A percentile compares a stretch with the other conserved stretches of the same genome.
These are phyloP conservation scores for Brachypalpus laphriformis DNA, from an alignment of 2,888 invertebrate species.

Conservation along the genomic window DNA sequence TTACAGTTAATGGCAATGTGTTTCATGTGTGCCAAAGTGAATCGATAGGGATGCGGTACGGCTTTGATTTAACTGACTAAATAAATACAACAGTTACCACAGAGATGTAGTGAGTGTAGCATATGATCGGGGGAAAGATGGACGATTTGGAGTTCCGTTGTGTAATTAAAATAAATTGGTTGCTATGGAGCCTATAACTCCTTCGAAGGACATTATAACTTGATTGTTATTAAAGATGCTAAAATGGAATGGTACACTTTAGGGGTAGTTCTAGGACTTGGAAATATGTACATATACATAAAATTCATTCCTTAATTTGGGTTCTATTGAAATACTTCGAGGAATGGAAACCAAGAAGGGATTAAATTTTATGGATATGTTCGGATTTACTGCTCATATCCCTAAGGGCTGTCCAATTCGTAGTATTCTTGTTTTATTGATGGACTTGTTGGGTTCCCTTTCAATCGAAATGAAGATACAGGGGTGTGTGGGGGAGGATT, in stretches of 20 bases:
- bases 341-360: background rate
- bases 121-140: background rate
- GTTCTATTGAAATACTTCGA: no score
- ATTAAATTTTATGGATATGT: constrained; percentile 12
- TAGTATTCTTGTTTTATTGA: constrained; percentile 6
- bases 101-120: background rate
- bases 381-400: no score
- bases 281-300: no score
- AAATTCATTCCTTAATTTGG: background rate
- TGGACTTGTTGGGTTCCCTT: background rate
- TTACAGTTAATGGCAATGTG: constrained; percentile 25
- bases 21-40: constrained; percentile 15
- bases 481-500: background rate
- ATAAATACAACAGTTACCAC: constrained; percentile 1
- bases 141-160: background rate
- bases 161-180: constrained; percentile 8
- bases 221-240: background rate
- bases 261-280: background rate
- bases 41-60: constrained; percentile 4
- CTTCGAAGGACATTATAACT: background rate
- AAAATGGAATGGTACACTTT: background rate
- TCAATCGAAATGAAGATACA: background rate
- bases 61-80: constrained; percentile 10
- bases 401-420: constrained; percentile 5
- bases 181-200: background rate